Percentiles rank a stretch among this genome's conserved stretches.
Conservation (phyloP, 2,888 invertebrate genomes). For the Cosmopolites sordidus region DNA sequence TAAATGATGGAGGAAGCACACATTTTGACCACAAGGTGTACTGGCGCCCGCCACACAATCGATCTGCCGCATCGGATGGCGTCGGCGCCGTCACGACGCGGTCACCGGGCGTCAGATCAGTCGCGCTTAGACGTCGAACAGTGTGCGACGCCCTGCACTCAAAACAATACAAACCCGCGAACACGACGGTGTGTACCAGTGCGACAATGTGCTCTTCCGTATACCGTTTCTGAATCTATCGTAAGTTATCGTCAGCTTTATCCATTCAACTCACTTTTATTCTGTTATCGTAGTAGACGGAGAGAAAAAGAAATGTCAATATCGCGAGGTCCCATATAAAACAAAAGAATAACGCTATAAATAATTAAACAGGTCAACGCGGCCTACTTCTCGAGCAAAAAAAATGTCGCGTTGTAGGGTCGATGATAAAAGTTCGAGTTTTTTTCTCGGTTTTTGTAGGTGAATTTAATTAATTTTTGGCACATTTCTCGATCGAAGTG, state of each 20-base stretch:
- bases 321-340: no score
- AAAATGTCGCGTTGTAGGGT: background rate
- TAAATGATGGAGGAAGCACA: no score
- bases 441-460: background rate
- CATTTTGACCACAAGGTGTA: background rate
- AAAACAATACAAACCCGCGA: background rate
- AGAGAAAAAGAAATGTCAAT: background rate
- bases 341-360: constrained; percentile 1
- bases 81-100: constrained; percentile 24
- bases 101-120: constrained; percentile 26
- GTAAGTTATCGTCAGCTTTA: no score
- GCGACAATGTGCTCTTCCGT: background rate
- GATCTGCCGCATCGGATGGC: constrained; percentile 27
- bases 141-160: background rate
- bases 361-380: background rate
- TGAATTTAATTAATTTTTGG: background rate
- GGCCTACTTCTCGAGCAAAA: background rate
- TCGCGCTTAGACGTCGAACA: constrained; percentile 15
- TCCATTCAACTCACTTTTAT: no score
- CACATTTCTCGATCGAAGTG: background rate
- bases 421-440: background rate
- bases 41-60: constrained; percentile 16
- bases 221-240: no score
- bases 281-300: no score
- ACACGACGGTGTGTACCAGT: background rate